Evolutionary conservation across 2,888 invertebrate species (phyloP).

Genomic region (Theodoxus fluviatilis): DNA sequence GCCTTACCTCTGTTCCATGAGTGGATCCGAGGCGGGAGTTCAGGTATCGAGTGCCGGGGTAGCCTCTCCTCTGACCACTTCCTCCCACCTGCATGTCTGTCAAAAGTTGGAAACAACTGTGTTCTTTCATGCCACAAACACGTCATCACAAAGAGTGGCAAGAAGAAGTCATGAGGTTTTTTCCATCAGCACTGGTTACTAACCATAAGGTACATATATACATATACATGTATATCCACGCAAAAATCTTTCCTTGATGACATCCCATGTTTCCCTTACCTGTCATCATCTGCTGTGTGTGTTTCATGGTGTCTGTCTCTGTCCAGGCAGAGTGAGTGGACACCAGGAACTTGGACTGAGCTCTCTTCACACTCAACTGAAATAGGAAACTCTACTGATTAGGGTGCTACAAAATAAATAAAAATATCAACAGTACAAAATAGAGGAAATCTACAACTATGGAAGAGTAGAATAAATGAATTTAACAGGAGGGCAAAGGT

Average conservation of each 20-base stretch:
- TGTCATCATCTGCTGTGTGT: conserved; percentile 47
- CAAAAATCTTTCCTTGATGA: too few species aligned
- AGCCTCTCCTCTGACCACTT: conserved; percentile 36
- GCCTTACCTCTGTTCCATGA: conserved; percentile 15
- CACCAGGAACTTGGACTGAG: conserved; percentile 48
- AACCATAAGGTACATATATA: neutral
- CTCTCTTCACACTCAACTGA: conserved; percentile 50
- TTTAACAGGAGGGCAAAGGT: too few species aligned
- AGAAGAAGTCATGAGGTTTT: too few species aligned
- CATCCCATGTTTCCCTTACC: too few species aligned
- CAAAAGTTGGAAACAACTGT: neutral
- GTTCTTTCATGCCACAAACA: neutral
- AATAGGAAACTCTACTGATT: too few species aligned
- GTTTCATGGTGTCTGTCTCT: conserved; percentile 46
- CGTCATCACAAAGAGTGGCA: neutral
- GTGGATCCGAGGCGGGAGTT: conserved; percentile 39
- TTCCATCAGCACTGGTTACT: too few species aligned
- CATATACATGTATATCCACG: too few species aligned
- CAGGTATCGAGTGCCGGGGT: conserved; percentile 44
- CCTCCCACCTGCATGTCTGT: conserved; percentile 41
- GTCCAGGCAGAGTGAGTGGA: conserved; percentile 58
- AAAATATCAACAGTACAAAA: too few species aligned
- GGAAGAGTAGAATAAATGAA: too few species aligned
- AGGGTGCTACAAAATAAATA: too few species aligned
- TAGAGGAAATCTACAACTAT: too few species aligned